Evolutionary conservation across 2,113 vertebrate species (phyloP).

Genomic region (Misgurnus anguillicaudatus): DNA sequence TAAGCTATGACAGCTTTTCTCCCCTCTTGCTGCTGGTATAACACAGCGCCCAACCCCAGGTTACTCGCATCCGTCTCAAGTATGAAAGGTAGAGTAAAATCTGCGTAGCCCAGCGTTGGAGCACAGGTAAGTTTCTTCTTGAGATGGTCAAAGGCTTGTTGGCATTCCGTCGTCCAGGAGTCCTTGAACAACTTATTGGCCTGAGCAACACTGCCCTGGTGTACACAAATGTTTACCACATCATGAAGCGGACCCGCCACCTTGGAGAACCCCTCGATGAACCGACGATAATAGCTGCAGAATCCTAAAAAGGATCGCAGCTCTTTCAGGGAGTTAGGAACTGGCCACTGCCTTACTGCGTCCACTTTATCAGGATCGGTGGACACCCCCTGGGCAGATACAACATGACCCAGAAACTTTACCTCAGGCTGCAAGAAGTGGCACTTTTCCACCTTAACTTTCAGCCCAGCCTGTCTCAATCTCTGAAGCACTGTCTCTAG

Average conservation of each 20-base stretch:
- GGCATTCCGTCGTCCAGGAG: neutral
- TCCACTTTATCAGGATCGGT: neutral
- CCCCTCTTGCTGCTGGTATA: neutral
- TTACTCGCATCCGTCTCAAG: neutral
- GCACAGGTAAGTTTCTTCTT: neutral
- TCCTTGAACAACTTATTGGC: neutral
- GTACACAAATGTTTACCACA: too few relatives aligned
- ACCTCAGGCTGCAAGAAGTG: neutral
- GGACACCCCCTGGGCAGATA: neutral
- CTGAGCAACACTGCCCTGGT: too few relatives aligned
- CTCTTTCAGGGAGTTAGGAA: neutral
- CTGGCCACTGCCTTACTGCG: neutral
- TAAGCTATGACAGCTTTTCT: neutral
- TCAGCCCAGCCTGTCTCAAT: neutral
- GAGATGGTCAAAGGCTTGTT: neutral
- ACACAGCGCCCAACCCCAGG: neutral
- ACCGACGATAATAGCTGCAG: conserved; percentile 6
- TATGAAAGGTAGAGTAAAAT: too few relatives aligned
- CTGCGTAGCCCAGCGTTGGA: neutral
- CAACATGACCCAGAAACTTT: neutral
- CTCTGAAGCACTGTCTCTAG: neutral
- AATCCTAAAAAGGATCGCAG: conserved; percentile 19
- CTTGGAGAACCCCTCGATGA: conserved; percentile 10
- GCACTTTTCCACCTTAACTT: neutral
- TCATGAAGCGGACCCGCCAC: too few relatives aligned